phyloP scores from a whole-genome alignment of 2,888 invertebrate species.

The Cylindroiulus punctatus region DNA sequence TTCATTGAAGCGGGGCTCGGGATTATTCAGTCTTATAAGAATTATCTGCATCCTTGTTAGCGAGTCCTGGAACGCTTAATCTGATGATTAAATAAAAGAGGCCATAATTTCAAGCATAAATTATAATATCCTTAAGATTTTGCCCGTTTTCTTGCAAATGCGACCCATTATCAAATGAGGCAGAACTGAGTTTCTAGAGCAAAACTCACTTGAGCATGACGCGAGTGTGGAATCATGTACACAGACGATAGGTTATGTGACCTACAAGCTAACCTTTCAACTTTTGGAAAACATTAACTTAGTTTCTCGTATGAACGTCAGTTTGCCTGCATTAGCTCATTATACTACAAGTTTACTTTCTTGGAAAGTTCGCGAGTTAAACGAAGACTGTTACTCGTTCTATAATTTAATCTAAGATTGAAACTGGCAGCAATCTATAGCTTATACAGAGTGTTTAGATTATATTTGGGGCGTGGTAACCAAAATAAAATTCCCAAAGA shows the following conservation, averaged over 20 bases:
- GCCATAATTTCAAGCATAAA: slow-evolving; percentile 49
- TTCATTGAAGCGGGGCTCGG: not conserved
- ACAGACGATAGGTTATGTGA: not conserved
- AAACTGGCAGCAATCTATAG: too few relatives aligned
- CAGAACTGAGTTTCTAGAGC: not conserved
- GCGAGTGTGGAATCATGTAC: not conserved
- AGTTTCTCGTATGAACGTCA: not conserved
- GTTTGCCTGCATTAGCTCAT: too few relatives aligned
- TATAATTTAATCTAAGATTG: too few relatives aligned
- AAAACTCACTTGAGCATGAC: not conserved
- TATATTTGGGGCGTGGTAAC: too few relatives aligned
- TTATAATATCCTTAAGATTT: slow-evolving; percentile 50
- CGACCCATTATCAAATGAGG: slow-evolving; percentile 48
- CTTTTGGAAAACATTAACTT: not conserved
- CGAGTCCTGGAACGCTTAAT: slow-evolving; percentile 34
- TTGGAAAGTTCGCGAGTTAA: not conserved
- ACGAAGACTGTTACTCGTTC: not conserved
- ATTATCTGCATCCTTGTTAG: slow-evolving; percentile 43
- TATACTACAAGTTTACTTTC: not conserved
- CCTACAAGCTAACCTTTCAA: not conserved
- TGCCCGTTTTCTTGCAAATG: not conserved
- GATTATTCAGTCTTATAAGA: slow-evolving; percentile 7
- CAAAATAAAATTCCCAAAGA: too few relatives aligned
- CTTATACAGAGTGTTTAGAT: too few relatives aligned
- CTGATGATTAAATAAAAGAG: slow-evolving; percentile 47